Percentiles rank a stretch among this genome's conserved stretches.
phyloP scores from a whole-genome alignment of 2,888 invertebrate species.

The Hymenopus coronatus region DNA sequence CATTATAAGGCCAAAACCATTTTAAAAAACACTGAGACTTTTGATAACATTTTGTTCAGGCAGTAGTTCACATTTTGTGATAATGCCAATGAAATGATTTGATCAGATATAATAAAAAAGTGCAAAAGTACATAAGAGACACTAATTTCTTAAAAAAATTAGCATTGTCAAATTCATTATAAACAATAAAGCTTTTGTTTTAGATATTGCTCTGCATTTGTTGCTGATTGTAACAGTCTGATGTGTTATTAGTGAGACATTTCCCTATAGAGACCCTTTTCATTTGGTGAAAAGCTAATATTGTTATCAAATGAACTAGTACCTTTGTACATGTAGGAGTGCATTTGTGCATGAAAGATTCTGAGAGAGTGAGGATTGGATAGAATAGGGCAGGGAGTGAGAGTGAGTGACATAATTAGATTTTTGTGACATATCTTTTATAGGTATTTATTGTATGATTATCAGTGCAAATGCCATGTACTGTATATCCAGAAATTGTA shows the following conservation, averaged over 20 bases:
- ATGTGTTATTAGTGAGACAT: background rate
- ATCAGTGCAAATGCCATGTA: background rate
- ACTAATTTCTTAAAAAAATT: background rate
- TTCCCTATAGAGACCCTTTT: background rate
- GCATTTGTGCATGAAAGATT: background rate
- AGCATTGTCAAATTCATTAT: background rate
- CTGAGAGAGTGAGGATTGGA: background rate
- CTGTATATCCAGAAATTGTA: background rate
- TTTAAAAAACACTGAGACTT: background rate
- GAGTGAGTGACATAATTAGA: background rate
- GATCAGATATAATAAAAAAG: background rate
- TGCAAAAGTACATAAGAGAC: background rate
- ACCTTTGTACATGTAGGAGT: background rate
- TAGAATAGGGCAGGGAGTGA: background rate
- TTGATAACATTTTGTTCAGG: background rate
- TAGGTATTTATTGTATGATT: background rate
- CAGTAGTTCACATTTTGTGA: background rate
- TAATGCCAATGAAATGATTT: background rate
- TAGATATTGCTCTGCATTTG: background rate
- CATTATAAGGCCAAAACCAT: background rate
- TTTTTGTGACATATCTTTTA: background rate
- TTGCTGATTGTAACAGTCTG: background rate
- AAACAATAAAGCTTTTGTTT: background rate
- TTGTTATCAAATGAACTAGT: background rate
- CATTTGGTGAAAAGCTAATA: background rate